Conservation (phyloP, 2,797 vertebrate species). For the Semotilus atromaculatus region DNA sequence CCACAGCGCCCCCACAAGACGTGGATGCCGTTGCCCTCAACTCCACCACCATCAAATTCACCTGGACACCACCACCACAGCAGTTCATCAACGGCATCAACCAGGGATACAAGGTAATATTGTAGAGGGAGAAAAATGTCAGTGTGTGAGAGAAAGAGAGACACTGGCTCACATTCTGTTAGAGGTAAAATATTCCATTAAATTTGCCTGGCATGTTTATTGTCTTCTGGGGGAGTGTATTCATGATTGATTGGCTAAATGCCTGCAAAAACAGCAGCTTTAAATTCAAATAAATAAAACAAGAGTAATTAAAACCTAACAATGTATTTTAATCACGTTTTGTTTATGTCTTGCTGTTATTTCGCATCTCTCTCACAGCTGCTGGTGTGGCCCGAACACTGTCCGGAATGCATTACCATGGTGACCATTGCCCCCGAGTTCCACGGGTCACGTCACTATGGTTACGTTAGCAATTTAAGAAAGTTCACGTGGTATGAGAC, state of each 20-base stretch:
- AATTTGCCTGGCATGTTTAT: constrained; percentile 20
- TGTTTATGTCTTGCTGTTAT: constrained; percentile 7
- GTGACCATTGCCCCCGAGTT: constrained; percentile 93
- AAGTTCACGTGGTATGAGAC: constrained; percentile 91
- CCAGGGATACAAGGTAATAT: constrained; percentile 95
- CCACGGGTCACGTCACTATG: constrained; percentile 87
- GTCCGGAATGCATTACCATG: constrained; percentile 77
- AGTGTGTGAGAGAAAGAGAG: neutral
- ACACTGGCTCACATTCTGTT: neutral
- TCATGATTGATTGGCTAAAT: constrained; percentile 9
- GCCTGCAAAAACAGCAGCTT: constrained; percentile 14
- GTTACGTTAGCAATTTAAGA: constrained; percentile 84
- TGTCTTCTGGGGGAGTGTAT: constrained; percentile 7
- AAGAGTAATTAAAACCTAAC: constrained; percentile 1
- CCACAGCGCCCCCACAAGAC: constrained; percentile 92
- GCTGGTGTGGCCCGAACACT: constrained; percentile 85
- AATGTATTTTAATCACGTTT: constrained; percentile 6
- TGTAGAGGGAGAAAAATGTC: neutral
- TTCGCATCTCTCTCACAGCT: constrained; percentile 73
- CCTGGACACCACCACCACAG: constrained; percentile 93
- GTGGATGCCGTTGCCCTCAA: constrained; percentile 87
- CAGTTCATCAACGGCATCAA: constrained; percentile 98
- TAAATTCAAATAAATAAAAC: neutral
- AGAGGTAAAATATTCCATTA: neutral
- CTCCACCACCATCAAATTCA: constrained; percentile 90